phyloP scores from a whole-genome alignment of 2,888 invertebrate genomes.

The Orchesella flavescens region DNA sequence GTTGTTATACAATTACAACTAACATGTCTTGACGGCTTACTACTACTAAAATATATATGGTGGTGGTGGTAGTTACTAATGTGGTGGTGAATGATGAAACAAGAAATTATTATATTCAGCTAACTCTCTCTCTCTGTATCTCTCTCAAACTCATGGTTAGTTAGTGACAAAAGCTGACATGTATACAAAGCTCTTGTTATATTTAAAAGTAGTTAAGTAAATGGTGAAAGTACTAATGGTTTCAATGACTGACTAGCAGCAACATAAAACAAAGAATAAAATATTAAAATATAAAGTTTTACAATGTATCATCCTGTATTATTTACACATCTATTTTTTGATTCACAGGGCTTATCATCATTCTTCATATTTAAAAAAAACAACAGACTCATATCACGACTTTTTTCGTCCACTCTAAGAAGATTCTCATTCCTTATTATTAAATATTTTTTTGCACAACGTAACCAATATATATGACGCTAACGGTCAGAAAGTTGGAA shows the following conservation, averaged over 20 bases:
- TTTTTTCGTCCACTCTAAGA: conserved; percentile 26
- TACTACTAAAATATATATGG: too few species aligned
- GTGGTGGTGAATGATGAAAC: too few species aligned
- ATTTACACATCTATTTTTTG: conserved; percentile 36
- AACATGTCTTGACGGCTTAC: too few species aligned
- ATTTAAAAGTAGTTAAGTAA: conserved; percentile 40
- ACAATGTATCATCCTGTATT: conserved; percentile 47
- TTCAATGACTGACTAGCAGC: conserved; percentile 65
- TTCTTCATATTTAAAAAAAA: background rate
- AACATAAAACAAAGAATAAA: conserved; percentile 61
- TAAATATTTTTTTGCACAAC: too few species aligned
- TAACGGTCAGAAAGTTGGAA: background rate
- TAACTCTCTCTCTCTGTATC: too few species aligned
- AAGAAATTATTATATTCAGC: too few species aligned
- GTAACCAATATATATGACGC: background rate
- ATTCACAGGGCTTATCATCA: conserved; percentile 51
- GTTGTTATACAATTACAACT: too few species aligned
- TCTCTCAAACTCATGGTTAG: too few species aligned
- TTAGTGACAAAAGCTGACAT: too few species aligned
- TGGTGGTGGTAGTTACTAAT: too few species aligned
- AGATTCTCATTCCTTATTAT: too few species aligned
- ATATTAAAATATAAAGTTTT: conserved; percentile 58
- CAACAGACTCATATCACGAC: conserved; percentile 5
- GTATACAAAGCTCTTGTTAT: background rate
- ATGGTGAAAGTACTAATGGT: conserved; percentile 64